Evolutionary conservation across 2,888 invertebrate species (phyloP).

Genomic region (Cosmopolites sordidus): DNA sequence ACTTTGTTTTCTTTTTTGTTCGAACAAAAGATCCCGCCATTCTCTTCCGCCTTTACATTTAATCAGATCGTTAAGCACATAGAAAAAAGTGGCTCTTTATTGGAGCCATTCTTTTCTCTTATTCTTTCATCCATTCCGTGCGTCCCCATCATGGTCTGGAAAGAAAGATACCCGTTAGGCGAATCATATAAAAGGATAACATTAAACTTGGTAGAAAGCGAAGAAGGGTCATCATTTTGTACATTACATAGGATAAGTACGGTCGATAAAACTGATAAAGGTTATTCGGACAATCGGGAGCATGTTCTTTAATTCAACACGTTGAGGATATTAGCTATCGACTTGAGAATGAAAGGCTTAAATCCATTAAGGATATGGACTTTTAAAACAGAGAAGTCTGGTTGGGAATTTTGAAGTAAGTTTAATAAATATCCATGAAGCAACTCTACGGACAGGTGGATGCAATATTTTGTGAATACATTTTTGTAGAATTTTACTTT

Average conservation of each 20-base stretch:
- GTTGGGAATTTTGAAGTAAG: conserved; percentile 7
- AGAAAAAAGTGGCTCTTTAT: neutral
- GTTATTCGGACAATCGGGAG: conserved; percentile 36
- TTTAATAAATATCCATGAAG: neutral
- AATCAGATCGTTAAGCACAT: neutral
- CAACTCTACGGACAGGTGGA: too few relatives aligned
- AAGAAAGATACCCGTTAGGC: neutral
- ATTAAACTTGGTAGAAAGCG: conserved; percentile 6
- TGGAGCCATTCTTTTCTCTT: conserved; percentile 2
- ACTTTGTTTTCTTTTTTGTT: neutral
- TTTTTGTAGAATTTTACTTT: too few relatives aligned
- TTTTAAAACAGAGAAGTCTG: conserved; percentile 39
- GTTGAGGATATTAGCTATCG: conserved; percentile 39
- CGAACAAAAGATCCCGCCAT: neutral
- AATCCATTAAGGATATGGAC: conserved; percentile 46
- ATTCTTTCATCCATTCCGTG: neutral
- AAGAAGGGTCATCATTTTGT: conserved; percentile 9
- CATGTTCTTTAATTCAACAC: conserved; percentile 44
- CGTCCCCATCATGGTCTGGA: neutral
- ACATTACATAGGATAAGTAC: conserved; percentile 29
- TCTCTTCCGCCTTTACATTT: neutral
- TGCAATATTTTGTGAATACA: too few relatives aligned
- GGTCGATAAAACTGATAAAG: conserved; percentile 38
- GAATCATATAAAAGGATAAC: conserved; percentile 6
- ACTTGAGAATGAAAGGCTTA: conserved; percentile 32